Percentiles rank a stretch among this genome's conserved stretches.
phyloP scores from a whole-genome alignment of 1,140 invertebrate genomes.

The Drosophila nikananu region DNA sequence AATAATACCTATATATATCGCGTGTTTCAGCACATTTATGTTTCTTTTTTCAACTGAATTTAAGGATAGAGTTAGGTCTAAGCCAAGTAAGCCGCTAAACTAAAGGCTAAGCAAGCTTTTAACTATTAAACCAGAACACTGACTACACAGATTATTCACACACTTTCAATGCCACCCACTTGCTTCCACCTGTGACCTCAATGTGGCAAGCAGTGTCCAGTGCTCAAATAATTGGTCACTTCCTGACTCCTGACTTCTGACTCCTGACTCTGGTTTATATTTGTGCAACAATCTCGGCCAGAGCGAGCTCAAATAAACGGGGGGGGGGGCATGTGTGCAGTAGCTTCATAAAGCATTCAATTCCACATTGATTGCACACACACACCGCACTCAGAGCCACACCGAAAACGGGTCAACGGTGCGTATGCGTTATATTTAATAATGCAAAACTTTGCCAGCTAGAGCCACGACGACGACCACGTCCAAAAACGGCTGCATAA shows the following conservation, averaged over 20 bases:
- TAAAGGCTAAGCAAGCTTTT: background rate
- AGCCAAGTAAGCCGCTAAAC: background rate
- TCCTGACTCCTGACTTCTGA: conserved; percentile 16
- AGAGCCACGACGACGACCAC: conserved; percentile 1
- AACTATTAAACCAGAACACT: background rate
- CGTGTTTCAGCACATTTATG: background rate
- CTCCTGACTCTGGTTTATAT: conserved; percentile 15
- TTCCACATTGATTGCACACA: conserved; percentile 36
- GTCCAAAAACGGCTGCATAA: conserved; percentile 56
- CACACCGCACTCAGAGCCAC: conserved; percentile 1
- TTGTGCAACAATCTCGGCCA: conserved; percentile 38
- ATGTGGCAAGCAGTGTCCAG: conserved; percentile 2
- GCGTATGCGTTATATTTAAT: conserved; percentile 74
- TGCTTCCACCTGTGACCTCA: conserved; percentile 6
- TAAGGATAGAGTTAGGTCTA: too few relatives aligned
- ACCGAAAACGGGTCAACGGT: conserved; percentile 63
- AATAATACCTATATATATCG: background rate
- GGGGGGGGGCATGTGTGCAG: conserved; percentile 6
- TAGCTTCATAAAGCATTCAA: conserved; percentile 43
- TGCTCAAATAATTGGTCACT: conserved; percentile 34
- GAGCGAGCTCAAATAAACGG: conserved; percentile 30
- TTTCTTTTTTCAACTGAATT: background rate
- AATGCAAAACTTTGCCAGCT: conserved; percentile 65
- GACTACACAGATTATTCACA: background rate
- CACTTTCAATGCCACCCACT: background rate